Conservation (phyloP, 2,113 vertebrate species). For the Bos indicus region DNA sequence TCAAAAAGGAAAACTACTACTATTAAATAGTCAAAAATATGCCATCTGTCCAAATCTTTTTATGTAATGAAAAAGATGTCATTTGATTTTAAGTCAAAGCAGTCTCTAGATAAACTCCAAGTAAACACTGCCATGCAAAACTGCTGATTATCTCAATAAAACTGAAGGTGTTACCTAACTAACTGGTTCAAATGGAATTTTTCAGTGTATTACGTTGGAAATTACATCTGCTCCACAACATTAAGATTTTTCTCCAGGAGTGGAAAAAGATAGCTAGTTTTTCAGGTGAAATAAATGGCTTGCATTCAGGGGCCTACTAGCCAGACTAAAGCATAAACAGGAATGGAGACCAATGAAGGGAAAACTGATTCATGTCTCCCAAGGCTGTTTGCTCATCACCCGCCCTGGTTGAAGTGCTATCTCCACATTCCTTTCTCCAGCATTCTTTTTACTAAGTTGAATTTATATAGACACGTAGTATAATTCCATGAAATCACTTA, state of each 20-base stretch:
- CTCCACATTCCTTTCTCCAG: background rate
- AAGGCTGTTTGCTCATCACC: background rate
- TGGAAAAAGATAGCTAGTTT: background rate
- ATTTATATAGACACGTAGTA: background rate
- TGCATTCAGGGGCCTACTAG: background rate
- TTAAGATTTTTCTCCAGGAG: background rate
- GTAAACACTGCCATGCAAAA: background rate
- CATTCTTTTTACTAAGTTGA: background rate
- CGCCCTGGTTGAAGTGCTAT: background rate
- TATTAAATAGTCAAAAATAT: background rate
- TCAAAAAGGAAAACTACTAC: background rate
- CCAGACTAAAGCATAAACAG: background rate
- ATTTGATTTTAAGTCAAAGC: conserved; percentile 9
- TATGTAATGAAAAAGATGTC: background rate
- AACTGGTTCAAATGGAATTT: background rate
- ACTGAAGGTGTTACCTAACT: background rate
- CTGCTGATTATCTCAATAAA: background rate
- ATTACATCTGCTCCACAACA: background rate
- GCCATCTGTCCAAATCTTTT: background rate
- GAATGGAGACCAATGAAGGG: background rate
- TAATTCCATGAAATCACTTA: background rate
- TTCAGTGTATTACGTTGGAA: background rate
- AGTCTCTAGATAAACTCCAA: background rate
- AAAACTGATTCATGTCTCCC: background rate
- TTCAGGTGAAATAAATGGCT: background rate